Percentiles rank a stretch among this genome's conserved stretches.
phyloP scores from a whole-genome alignment of 2,797 vertebrate genomes.

The Pangasius mekongensis region DNA sequence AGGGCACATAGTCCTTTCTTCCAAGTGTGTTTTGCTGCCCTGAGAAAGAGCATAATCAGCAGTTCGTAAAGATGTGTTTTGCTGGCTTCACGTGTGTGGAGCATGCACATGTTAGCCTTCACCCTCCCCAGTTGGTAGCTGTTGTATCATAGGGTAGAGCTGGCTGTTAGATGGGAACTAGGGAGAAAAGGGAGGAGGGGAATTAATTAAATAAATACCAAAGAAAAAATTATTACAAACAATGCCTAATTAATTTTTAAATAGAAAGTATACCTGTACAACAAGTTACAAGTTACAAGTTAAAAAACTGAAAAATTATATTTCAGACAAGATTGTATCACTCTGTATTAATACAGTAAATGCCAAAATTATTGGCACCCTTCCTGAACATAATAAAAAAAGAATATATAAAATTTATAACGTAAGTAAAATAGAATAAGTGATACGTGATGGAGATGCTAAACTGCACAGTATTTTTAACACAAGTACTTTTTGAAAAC shows the following conservation, averaged over 20 bases:
- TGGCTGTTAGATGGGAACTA: not conserved
- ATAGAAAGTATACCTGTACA: not conserved
- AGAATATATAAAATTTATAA: not conserved
- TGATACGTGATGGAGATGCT: not conserved
- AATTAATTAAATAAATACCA: not conserved
- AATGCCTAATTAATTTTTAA: not conserved
- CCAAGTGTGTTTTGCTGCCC: not conserved
- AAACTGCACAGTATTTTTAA: not conserved
- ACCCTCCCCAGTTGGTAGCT: not conserved
- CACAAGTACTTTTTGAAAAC: not conserved
- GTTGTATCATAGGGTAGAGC: not conserved
- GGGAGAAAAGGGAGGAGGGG: not conserved
- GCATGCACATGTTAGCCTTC: not conserved
- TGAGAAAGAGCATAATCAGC: not conserved
- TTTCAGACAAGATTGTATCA: not conserved
- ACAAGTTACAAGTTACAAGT: too few relatives aligned
- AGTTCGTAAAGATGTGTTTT: not conserved
- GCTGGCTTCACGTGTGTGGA: not conserved
- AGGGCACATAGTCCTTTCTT: not conserved
- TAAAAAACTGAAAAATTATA: not conserved
- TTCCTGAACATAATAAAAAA: not conserved
- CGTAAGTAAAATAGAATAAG: not conserved
- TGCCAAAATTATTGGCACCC: not conserved
- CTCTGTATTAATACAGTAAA: not conserved
- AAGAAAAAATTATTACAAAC: not conserved